These are phyloP conservation scores for Rhabdornis inornatus DNA, from an alignment of 2,113 vertebrate genomes.

Conservation along the genomic window DNA sequence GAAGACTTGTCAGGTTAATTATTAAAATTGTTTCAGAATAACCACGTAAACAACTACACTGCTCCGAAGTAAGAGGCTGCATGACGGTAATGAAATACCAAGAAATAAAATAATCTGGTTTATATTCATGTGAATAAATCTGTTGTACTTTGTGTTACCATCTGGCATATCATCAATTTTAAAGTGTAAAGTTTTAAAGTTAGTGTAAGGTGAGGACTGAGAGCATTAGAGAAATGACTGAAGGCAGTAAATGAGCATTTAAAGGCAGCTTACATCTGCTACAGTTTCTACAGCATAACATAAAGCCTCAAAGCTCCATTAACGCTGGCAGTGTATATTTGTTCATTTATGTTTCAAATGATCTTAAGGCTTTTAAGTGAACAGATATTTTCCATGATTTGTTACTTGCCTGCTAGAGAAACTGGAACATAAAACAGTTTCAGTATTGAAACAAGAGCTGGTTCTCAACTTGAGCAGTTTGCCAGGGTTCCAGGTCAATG, in stretches of 20 bases:
- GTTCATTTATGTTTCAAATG: neutral
- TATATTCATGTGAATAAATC: neutral
- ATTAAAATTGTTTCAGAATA: neutral
- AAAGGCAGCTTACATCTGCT: neutral
- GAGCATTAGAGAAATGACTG: neutral
- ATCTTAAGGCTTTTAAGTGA: neutral
- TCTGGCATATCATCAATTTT: neutral
- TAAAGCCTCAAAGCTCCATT: neutral
- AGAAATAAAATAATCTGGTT: neutral
- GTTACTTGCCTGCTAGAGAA: neutral
- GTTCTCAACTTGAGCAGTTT: neutral
- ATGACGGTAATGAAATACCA: neutral
- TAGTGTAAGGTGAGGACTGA: neutral
- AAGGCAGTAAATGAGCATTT: neutral
- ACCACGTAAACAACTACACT: neutral
- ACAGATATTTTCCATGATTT: neutral
- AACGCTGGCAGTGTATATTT: neutral
- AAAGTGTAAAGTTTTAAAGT: neutral
- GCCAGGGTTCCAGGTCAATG: neutral
- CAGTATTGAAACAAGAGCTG: neutral
- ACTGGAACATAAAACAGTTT: neutral
- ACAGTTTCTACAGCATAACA: neutral
- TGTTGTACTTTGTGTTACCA: neutral
- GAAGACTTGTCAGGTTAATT: neutral
- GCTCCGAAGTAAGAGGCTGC: neutral